Evolutionary conservation across 2,888 invertebrate genomes (phyloP).

Genomic region (Aphrophora alni): DNA sequence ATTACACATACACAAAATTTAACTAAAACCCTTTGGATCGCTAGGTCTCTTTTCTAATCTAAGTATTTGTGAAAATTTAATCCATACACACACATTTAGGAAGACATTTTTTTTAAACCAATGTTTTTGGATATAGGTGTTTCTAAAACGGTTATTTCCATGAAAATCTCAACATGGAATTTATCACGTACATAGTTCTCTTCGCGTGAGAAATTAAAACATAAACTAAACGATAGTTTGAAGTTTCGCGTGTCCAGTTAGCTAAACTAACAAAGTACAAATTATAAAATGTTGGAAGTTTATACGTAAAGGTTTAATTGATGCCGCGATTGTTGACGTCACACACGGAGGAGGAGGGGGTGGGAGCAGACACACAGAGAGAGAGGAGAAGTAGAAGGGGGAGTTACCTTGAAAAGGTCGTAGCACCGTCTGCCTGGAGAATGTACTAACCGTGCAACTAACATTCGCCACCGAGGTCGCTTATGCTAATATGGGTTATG

Average conservation of each 20-base stretch:
- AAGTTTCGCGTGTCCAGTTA: neutral
- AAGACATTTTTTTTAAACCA: too few relatives aligned
- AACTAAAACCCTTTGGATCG: too few relatives aligned
- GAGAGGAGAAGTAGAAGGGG: neutral
- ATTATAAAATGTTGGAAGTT: neutral
- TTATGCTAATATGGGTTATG: neutral
- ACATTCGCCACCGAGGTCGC: neutral
- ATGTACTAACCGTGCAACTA: conserved; percentile 22
- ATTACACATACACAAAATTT: too few relatives aligned
- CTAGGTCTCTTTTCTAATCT: too few relatives aligned
- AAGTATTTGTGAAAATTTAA: too few relatives aligned
- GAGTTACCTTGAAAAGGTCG: conserved; percentile 36
- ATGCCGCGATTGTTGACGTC: neutral
- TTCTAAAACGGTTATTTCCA: too few relatives aligned
- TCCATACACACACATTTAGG: too few relatives aligned
- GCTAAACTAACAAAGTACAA: neutral
- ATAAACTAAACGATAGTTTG: neutral
- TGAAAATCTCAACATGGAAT: neutral
- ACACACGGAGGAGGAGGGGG: neutral
- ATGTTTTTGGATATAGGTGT: too few relatives aligned
- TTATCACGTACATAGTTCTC: too few relatives aligned
- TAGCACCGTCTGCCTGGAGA: conserved; percentile 28
- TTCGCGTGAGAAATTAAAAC: too few relatives aligned
- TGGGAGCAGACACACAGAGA: neutral
- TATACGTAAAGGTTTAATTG: neutral